These are phyloP conservation scores for Python bivittatus DNA, from an alignment of 2,113 vertebrate genomes.

Conservation along the genomic window DNA sequence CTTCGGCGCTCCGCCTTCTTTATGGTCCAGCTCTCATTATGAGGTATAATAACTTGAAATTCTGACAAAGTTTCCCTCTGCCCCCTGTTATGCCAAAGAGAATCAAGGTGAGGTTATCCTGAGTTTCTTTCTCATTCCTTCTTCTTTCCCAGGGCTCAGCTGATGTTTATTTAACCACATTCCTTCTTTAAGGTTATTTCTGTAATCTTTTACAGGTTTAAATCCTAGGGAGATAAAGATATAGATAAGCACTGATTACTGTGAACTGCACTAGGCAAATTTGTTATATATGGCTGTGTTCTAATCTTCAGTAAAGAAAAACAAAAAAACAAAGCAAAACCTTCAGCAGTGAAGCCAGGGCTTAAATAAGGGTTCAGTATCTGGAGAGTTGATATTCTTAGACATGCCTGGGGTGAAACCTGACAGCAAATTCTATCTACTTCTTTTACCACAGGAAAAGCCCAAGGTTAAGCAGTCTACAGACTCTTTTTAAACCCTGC, in stretches of 20 bases:
- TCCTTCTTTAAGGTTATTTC: neutral
- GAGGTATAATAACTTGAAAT: neutral
- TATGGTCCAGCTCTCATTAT: too few species aligned
- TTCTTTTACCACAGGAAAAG: neutral
- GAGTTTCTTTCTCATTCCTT: neutral
- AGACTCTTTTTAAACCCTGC: neutral
- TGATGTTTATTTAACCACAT: neutral
- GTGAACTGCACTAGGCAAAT: neutral
- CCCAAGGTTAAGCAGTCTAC: neutral
- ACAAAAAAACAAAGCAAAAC: too few species aligned
- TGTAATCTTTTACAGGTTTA: neutral
- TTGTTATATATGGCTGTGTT: neutral
- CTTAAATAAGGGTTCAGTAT: neutral
- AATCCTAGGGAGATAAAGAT: neutral
- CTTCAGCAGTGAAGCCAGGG: neutral
- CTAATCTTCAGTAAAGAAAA: neutral
- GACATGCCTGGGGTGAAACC: neutral
- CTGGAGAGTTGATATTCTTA: neutral
- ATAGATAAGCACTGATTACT: neutral
- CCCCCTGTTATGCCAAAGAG: neutral
- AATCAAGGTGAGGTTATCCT: neutral
- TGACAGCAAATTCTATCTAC: neutral
- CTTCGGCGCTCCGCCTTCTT: too few species aligned
- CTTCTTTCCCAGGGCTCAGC: neutral
- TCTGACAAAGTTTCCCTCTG: neutral